Evolutionary conservation across 2,797 vertebrate genomes (phyloP).

Genomic region (Sparidentex hasta): DNA sequence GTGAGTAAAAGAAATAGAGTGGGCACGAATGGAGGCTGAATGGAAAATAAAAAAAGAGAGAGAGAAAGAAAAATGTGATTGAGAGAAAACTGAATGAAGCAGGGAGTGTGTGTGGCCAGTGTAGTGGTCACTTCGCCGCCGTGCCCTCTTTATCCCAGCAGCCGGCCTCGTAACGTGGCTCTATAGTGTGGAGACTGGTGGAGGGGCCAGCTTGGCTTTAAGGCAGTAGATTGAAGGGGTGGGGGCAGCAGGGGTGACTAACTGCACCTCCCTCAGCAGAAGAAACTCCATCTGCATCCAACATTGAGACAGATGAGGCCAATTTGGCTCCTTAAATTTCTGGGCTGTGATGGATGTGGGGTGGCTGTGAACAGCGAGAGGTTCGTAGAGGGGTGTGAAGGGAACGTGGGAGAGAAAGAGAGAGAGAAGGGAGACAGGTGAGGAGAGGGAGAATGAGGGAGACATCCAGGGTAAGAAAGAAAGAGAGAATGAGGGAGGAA

Average conservation of each 20-base stretch:
- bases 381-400: conserved; percentile 67
- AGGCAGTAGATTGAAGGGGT: conserved; percentile 74
- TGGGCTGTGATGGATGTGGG: conserved; percentile 99
- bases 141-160: conserved; percentile 67
- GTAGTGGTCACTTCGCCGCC: conserved; percentile 73
- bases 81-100: conserved; percentile 66
- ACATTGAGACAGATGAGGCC: conserved; percentile 99
- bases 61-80: conserved; percentile 60
- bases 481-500: conserved; percentile 48
- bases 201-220: conserved; percentile 60
- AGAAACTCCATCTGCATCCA: conserved; percentile 99
- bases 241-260: conserved; percentile 93
- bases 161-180: conserved; percentile 48
- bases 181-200: conserved; percentile 38
- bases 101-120: conserved; percentile 70
- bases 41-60: conserved; percentile 46
- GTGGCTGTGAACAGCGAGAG: conserved; percentile 89
- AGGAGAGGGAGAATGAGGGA: conserved; percentile 60
- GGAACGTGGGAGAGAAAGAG: conserved; percentile 17
- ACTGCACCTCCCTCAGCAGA: conserved; percentile 96
- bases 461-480: conserved; percentile 44
- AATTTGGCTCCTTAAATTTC: conserved; percentile 99
- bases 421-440: conserved; percentile 58
- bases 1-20: conserved; percentile 49
- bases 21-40: conserved; percentile 44